Conservation (phyloP, 2,888 invertebrate species). For the Mesoligia furuncula region DNA sequence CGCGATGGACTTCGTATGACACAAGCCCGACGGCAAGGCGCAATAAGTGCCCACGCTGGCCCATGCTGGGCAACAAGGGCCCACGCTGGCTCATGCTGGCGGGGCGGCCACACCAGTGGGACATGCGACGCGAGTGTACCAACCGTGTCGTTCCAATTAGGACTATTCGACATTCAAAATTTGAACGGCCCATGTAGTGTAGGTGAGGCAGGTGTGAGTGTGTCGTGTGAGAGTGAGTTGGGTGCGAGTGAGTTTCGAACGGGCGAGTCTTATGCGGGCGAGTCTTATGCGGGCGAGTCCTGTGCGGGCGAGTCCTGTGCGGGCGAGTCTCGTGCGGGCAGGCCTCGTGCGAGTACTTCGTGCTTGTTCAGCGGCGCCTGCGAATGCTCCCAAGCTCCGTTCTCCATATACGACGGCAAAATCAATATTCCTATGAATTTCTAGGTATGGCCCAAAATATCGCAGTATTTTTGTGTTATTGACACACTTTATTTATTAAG, state of each 20-base stretch:
- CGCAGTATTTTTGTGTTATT: slow-evolving; percentile 64
- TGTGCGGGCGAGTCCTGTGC: neutral
- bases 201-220: slow-evolving; percentile 38
- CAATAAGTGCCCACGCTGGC: slow-evolving; percentile 77
- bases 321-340: neutral
- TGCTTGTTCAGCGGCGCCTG: slow-evolving; percentile 23
- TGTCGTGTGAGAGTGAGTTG: slow-evolving; percentile 32
- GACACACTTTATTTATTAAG: slow-evolving; percentile 57
- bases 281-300: too few species aligned
- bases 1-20: slow-evolving; percentile 94
- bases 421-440: slow-evolving; percentile 62
- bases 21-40: slow-evolving; percentile 84
- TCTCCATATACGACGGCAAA: slow-evolving; percentile 62
- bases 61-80: slow-evolving; percentile 27
- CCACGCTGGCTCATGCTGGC: slow-evolving; percentile 52
- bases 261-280: neutral
- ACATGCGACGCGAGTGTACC: slow-evolving; percentile 15
- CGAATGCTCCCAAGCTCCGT: slow-evolving; percentile 30
- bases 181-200: slow-evolving; percentile 38
- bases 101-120: slow-evolving; percentile 9
- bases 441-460: slow-evolving; percentile 47
- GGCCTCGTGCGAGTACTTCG: neutral
- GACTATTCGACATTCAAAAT: slow-evolving; percentile 54
- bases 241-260: slow-evolving; percentile 1
- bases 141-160: slow-evolving; percentile 31